Conservation (phyloP, 2,113 vertebrate species). For the Craseonycteris thonglongyai region DNA sequence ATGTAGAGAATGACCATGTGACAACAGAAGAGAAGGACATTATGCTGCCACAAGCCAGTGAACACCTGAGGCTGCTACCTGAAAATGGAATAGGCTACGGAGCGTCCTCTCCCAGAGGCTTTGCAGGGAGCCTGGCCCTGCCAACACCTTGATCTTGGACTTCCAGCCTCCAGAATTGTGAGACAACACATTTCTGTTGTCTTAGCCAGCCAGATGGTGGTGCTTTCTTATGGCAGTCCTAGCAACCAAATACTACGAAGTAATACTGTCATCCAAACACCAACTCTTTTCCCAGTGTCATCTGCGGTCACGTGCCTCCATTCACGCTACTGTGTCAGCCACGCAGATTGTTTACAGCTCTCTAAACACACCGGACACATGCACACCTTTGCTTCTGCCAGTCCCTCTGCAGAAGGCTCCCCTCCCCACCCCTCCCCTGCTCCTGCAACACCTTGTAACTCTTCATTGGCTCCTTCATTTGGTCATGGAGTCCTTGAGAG, state of each 20-base stretch:
- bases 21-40: neutral
- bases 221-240: neutral
- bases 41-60: neutral
- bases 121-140: neutral
- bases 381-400: accelerated
- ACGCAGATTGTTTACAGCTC: neutral
- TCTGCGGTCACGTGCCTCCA: accelerated
- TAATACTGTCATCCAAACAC: neutral
- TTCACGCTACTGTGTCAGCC: neutral
- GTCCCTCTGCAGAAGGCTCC: neutral
- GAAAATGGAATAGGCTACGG: neutral
- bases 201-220: neutral
- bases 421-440: neutral
- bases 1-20: neutral
- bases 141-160: neutral
- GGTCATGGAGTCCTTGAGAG: neutral
- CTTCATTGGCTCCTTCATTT: neutral
- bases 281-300: neutral
- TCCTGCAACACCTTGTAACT: neutral
- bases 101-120: neutral
- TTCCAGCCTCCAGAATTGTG: neutral
- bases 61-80: neutral
- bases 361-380: neutral
- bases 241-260: neutral
- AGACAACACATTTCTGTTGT: neutral